Percentiles rank a stretch among this genome's conserved stretches.
These are phyloP conservation scores for Punctoribates punctum DNA, from an alignment of 2,888 invertebrate species.

Conservation along the genomic window DNA sequence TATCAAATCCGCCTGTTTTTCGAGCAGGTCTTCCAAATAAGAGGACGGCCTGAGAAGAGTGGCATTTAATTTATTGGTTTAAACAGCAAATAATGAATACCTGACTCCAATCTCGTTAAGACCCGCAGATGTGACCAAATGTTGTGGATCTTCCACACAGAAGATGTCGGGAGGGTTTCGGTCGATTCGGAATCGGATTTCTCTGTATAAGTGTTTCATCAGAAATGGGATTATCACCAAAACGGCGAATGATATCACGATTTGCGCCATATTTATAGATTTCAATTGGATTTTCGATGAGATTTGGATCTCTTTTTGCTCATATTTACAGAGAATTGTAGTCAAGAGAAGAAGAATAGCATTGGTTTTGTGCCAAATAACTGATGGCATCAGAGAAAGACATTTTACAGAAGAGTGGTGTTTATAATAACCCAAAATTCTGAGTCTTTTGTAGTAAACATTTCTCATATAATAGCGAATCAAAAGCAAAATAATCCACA, in stretches of 20 bases:
- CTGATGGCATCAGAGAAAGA: neutral
- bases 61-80: neutral
- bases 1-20: slow-evolving; percentile 48
- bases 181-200: slow-evolving; percentile 34
- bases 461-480: slow-evolving; percentile 39
- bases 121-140: slow-evolving; percentile 35
- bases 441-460: slow-evolving; percentile 37
- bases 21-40: slow-evolving; percentile 46
- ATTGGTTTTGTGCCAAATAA: slow-evolving; percentile 36
- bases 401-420: slow-evolving; percentile 25
- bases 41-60: slow-evolving; percentile 34
- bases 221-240: slow-evolving; percentile 23
- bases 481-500: slow-evolving; percentile 34
- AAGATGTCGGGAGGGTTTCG: slow-evolving; percentile 42
- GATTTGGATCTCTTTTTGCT: slow-evolving; percentile 1
- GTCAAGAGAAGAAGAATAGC: slow-evolving; percentile 25
- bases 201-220: slow-evolving; percentile 30
- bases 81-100: neutral
- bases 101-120: slow-evolving; percentile 40
- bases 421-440: slow-evolving; percentile 40
- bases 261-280: slow-evolving; percentile 28
- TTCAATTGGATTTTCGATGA: slow-evolving; percentile 28
- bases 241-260: slow-evolving; percentile 15
- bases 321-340: slow-evolving; percentile 15
- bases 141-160: slow-evolving; percentile 41